Percentiles rank a stretch among this genome's conserved stretches.
These are phyloP conservation scores for Mormyrops boulengeri DNA, from an alignment of 2,797 vertebrate genomes.

Conservation along the genomic window DNA sequence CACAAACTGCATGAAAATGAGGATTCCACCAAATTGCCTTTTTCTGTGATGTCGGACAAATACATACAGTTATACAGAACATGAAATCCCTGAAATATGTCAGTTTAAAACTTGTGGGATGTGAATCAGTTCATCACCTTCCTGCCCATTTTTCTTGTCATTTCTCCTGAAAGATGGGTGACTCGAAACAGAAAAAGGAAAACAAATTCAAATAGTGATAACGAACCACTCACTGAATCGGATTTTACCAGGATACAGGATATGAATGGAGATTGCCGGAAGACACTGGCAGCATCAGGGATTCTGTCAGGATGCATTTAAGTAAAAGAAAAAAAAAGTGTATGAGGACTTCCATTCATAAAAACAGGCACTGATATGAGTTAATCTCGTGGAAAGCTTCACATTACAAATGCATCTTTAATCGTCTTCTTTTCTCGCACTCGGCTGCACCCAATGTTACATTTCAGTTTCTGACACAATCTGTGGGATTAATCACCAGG, in stretches of 20 bases:
- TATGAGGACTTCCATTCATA: not conserved
- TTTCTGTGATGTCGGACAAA: not conserved
- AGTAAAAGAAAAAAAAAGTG: not conserved
- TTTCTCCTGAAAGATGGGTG: not conserved
- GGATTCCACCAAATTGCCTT: not conserved
- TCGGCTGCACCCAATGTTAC: not conserved
- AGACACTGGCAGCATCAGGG: not conserved
- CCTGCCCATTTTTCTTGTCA: not conserved
- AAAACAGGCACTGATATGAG: not conserved
- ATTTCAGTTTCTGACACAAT: not conserved
- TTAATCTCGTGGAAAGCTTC: not conserved
- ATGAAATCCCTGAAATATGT: not conserved
- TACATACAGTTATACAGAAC: not conserved
- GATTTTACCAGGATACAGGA: not conserved
- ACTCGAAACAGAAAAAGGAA: not conserved
- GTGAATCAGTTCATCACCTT: not conserved
- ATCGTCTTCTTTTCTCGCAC: not conserved
- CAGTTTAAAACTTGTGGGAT: not conserved
- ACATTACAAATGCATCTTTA: not conserved
- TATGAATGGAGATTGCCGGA: not conserved
- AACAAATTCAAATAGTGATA: not conserved
- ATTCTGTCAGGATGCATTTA: not conserved
- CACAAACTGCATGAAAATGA: not conserved
- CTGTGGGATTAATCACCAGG: not conserved
- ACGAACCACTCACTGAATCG: not conserved